Base-by-base conservation (phyloP, 2,888 invertebrate species). In the Parapristionchus giblindavisi region DNA sequence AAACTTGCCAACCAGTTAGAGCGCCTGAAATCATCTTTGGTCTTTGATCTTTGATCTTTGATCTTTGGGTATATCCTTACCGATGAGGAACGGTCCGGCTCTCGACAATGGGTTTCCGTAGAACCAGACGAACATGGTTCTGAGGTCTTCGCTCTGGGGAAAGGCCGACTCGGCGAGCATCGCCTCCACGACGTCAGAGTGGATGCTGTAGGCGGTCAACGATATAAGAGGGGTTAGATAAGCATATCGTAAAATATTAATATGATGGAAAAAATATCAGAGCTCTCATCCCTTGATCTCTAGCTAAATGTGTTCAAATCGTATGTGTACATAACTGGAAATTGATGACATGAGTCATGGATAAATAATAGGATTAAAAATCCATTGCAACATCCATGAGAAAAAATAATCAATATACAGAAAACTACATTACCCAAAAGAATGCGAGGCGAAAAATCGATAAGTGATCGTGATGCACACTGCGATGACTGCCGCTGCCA, bases 1-100 rank as follows among this genome's bases (percentile, higher is more conserved):
- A 52, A 51, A 68, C 68, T 52, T 52, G n/a, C 68, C 68, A 68
- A 52, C 68, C 68, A 21, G 68, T 68, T 21, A 68, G 68, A 5
- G 68, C 68, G 21, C 68, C 68, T 68, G 52, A 43, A 43, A 2
- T 24, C 5, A n/a, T 14, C n/a, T 11, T 17, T 52, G 52, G 52
- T 8, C 6, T 52, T 58, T 56, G 29, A 27, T 27, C 56, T 56
- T 56, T 56, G 56, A 61, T 36, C 36, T n/a, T 24, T 61, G n/a
- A n/a, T n/a, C n/a, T n/a, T n/a, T n/a, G n/a, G n/a, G n/a, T n/a
- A n/a, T n/a, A n/a, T n/a, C n/a, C 38, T 2, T 60, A 76, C 81
- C 81, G n/a, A 81, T 78, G 3, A 80, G 24, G 32, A 81, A 81
- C 3, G 81, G 80, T 0, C 79, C 79, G 27, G 74, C 75, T 36